A percentile compares a stretch with the other conserved stretches of the same genome.
Evolutionary conservation across 2,797 vertebrate genomes (phyloP).

Genomic region (Crocodylus rhombifer): DNA sequence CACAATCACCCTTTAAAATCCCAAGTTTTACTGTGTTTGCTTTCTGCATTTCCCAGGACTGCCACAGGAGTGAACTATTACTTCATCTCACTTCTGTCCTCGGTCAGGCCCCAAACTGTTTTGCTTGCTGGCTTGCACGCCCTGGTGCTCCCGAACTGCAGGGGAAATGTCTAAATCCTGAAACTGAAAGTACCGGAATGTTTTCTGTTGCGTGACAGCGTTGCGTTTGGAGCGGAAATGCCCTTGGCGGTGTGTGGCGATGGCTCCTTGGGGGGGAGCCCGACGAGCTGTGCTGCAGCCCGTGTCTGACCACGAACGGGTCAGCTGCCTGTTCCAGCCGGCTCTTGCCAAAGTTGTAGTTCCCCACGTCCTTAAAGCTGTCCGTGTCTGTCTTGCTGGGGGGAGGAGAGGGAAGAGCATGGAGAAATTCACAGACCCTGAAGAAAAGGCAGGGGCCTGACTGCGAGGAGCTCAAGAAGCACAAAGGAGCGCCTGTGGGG

Average conservation of each 20-base stretch:
- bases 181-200: neutral
- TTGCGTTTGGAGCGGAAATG: too few relatives aligned
- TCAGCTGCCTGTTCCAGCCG: neutral
- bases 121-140: neutral
- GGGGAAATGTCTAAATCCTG: neutral
- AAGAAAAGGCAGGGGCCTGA: neutral
- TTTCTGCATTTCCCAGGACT: constrained; percentile 24
- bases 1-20: neutral
- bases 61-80: neutral
- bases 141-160: neutral
- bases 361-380: neutral
- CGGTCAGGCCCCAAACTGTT: neutral
- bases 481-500: neutral
- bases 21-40: constrained; percentile 2
- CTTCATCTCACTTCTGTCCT: fast-evolving
- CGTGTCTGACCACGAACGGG: too few relatives aligned
- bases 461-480: neutral
- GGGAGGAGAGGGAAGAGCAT: neutral
- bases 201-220: fast-evolving
- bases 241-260: too few relatives aligned
- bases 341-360: neutral
- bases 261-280: too few relatives aligned
- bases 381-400: neutral
- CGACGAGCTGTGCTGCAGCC: too few relatives aligned
- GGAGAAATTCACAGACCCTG: neutral